Percentiles rank a stretch among this genome's conserved stretches.
Conservation (phyloP, 2,113 vertebrate species). For the Petaurus breviceps region DNA sequence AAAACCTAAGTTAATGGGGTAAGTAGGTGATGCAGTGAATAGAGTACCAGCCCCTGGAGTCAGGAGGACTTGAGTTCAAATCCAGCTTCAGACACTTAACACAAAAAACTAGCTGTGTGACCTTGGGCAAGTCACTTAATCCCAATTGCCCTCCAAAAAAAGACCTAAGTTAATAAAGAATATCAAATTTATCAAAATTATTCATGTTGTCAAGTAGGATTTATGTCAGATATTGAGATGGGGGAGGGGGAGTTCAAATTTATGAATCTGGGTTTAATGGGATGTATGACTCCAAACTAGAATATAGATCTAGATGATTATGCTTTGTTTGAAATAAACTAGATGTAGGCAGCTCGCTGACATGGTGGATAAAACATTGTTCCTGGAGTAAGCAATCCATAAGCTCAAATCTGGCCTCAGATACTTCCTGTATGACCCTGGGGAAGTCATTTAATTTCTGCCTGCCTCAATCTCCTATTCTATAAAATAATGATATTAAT, state of each 20-base stretch:
- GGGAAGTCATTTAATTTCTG: not conserved
- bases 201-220: not conserved
- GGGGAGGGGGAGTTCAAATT: not conserved
- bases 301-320: not conserved
- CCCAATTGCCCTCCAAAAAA: too few species aligned
- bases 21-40: too few species aligned
- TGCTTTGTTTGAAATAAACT: not conserved
- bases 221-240: not conserved
- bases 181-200: not conserved
- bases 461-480: not conserved
- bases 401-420: not conserved
- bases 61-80: too few species aligned
- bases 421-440: not conserved
- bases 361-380: not conserved
- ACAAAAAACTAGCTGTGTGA: too few species aligned
- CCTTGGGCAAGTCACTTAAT: too few species aligned
- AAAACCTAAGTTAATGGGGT: not conserved
- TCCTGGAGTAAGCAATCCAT: not conserved
- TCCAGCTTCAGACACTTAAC: too few species aligned
- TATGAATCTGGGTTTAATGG: not conserved
- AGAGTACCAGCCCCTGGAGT: too few species aligned
- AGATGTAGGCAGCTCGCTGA: not conserved
- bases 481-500: not conserved
- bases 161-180: not conserved
- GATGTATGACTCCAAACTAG: not conserved